Percentiles rank a stretch among this genome's conserved stretches.
Evolutionary conservation across 2,888 invertebrate species (phyloP).

Genomic region (Dicycla oo): DNA sequence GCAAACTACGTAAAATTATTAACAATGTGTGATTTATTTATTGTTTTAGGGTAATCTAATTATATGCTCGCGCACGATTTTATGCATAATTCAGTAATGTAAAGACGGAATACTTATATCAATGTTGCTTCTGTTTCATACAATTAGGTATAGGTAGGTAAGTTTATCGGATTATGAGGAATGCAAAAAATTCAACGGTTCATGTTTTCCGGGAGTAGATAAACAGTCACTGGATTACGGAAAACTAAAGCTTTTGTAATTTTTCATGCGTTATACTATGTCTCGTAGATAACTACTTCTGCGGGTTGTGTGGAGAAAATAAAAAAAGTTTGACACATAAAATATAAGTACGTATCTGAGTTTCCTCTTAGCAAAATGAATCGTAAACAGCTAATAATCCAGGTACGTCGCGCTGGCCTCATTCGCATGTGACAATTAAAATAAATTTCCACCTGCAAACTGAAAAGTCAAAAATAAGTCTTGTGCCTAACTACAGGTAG

Average conservation of each 20-base stretch:
- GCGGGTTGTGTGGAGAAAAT: constrained; percentile 9
- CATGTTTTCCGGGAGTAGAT: constrained; percentile 40
- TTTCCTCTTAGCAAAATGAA: constrained; percentile 38
- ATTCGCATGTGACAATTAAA: constrained; percentile 53
- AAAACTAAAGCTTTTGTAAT: constrained; percentile 22
- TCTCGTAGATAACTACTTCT: constrained; percentile 12
- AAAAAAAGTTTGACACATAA: constrained; percentile 24
- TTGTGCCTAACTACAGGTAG: constrained; percentile 49
- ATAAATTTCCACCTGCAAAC: constrained; percentile 58
- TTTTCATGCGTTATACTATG: constrained; percentile 28
- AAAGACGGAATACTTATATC: constrained; percentile 57
- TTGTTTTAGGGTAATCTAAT: constrained; percentile 65
- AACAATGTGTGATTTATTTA: constrained; percentile 75
- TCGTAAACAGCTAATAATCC: constrained; percentile 54
- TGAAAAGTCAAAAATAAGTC: constrained; percentile 49
- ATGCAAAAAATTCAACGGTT: constrained; percentile 26
- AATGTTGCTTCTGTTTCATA: constrained; percentile 38
- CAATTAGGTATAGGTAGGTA: too few species aligned
- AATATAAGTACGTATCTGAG: not conserved
- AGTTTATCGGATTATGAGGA: constrained; percentile 23
- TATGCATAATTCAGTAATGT: constrained; percentile 65
- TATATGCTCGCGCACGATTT: constrained; percentile 64
- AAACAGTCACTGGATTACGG: constrained; percentile 32
- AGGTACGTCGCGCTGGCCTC: constrained; percentile 38
- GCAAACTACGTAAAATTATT: constrained; percentile 68